These are phyloP conservation scores for Gymnosoma rotundatum DNA, from an alignment of 2,888 invertebrate species.

Conservation along the genomic window DNA sequence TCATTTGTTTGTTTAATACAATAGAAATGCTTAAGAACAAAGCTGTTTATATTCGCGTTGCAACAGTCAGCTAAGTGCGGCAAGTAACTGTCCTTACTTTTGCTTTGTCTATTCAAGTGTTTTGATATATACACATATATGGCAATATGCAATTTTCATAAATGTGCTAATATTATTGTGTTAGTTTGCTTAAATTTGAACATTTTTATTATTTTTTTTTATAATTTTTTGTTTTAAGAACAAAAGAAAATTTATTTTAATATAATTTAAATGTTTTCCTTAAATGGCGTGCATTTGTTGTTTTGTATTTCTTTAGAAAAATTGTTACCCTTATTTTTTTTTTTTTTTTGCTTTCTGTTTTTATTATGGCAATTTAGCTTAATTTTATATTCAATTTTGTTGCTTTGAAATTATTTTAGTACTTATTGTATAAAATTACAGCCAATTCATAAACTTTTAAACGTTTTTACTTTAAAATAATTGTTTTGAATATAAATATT, in stretches of 20 bases:
- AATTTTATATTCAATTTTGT: conserved; percentile 23
- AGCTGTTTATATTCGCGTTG: conserved; percentile 12
- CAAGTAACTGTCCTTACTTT: conserved; percentile 52
- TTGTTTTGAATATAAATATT: too few species aligned
- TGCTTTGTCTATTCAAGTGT: conserved; percentile 53
- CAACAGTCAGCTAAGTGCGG: conserved; percentile 18
- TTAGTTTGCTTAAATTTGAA: not conserved
- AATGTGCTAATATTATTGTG: conserved; percentile 68
- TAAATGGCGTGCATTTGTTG: not conserved
- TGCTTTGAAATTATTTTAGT: not conserved
- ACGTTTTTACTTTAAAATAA: too few species aligned
- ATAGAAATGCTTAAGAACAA: conserved; percentile 51
- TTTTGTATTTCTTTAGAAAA: not conserved
- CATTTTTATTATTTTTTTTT: conserved; percentile 61
- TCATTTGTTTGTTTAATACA: conserved; percentile 52
- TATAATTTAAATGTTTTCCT: conserved; percentile 46
- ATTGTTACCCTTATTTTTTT: conserved; percentile 19
- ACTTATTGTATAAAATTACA: not conserved
- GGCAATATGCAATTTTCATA: conserved; percentile 69
- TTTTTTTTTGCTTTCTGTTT: not conserved
- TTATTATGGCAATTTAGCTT: conserved; percentile 9
- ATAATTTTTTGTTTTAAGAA: conserved; percentile 20
- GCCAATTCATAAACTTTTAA: not conserved
- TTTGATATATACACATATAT: too few species aligned
- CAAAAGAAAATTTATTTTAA: conserved; percentile 54